These are phyloP conservation scores for Hydriomena furcata DNA, from an alignment of 2,888 invertebrate genomes.

Conservation along the genomic window DNA sequence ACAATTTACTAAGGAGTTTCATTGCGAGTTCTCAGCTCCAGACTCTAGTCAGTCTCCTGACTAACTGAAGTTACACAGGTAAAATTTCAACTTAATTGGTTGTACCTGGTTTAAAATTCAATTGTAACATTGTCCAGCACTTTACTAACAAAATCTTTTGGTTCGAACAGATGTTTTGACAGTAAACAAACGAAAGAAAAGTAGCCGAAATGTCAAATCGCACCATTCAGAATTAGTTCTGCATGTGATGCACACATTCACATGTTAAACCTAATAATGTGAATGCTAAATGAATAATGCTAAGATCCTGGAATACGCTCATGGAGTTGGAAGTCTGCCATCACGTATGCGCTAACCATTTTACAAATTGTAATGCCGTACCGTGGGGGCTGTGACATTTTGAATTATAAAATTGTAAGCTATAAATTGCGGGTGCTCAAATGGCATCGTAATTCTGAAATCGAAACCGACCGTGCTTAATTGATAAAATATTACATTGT, in stretches of 20 bases:
- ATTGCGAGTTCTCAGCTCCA: too few relatives aligned
- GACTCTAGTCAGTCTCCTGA: too few relatives aligned
- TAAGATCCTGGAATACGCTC: slow-evolving; percentile 34
- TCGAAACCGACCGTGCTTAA: slow-evolving; percentile 72
- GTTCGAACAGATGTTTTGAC: too few relatives aligned
- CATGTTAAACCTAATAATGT: slow-evolving; percentile 11
- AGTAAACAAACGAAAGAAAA: too few relatives aligned
- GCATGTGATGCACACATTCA: background rate
- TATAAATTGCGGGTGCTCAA: slow-evolving; percentile 65
- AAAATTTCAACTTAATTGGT: too few relatives aligned
- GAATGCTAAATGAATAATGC: slow-evolving; percentile 31
- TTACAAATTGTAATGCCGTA: slow-evolving; percentile 49
- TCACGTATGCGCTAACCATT: slow-evolving; percentile 44
- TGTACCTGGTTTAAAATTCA: too few relatives aligned
- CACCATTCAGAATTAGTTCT: too few relatives aligned
- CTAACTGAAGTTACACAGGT: too few relatives aligned
- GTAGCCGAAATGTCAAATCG: too few relatives aligned
- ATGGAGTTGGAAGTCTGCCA: slow-evolving; percentile 41
- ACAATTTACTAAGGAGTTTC: too few relatives aligned
- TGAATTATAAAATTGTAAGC: slow-evolving; percentile 59
- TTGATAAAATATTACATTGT: slow-evolving; percentile 73
- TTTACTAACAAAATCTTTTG: too few relatives aligned
- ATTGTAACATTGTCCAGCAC: too few relatives aligned
- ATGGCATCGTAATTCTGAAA: slow-evolving; percentile 64
- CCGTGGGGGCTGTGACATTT: slow-evolving; percentile 52